phyloP scores from a whole-genome alignment of 2,113 vertebrate species.

The Notechis scutatus region DNA sequence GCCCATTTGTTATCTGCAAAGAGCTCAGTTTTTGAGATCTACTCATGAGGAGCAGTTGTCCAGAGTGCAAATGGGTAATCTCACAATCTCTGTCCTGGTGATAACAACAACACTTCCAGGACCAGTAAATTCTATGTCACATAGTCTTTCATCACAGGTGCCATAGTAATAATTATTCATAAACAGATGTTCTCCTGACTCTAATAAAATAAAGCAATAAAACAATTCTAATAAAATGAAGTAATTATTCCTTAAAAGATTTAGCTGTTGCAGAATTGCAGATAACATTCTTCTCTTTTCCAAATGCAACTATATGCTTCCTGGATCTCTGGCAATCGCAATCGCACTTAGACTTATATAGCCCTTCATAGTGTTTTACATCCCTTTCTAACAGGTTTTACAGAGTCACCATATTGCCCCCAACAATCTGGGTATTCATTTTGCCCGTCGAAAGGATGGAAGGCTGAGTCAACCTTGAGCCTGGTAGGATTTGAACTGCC shows the following conservation, averaged over 20 bases:
- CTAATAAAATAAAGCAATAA: not conserved
- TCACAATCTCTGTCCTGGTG: not conserved
- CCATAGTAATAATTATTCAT: not conserved
- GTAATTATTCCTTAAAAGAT: not conserved
- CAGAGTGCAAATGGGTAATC: too few species aligned
- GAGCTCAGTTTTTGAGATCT: too few species aligned
- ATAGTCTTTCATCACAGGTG: not conserved
- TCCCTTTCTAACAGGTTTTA: too few species aligned
- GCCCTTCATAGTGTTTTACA: too few species aligned
- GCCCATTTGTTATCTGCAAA: too few species aligned
- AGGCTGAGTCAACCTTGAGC: too few species aligned
- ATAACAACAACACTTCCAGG: not conserved
- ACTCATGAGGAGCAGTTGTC: too few species aligned
- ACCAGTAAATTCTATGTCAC: not conserved
- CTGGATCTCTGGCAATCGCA: not conserved
- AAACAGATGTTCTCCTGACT: not conserved
- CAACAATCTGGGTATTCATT: too few species aligned
- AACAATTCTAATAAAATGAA: not conserved
- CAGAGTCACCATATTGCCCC: too few species aligned
- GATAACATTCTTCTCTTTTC: not conserved
- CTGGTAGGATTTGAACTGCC: too few species aligned
- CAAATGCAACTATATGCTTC: not conserved
- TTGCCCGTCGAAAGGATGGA: too few species aligned
- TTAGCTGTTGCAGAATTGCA: not conserved
- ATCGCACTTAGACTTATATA: too few species aligned